Conservation (phyloP, 2,888 invertebrate species). For the Onchidella celtica region DNA sequence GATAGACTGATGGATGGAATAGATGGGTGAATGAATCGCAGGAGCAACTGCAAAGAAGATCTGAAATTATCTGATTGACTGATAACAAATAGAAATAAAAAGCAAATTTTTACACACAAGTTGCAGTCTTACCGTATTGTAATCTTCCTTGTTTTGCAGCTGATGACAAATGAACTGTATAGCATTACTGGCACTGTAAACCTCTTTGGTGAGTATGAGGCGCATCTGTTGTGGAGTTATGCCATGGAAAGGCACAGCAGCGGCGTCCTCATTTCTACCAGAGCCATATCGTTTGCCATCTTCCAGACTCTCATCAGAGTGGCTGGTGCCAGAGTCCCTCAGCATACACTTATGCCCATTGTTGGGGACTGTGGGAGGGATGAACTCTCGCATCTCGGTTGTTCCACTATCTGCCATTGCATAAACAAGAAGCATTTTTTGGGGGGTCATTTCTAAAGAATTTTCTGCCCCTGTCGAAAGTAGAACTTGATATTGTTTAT, state of each 20-base stretch:
- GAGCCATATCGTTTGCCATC: background rate
- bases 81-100: no score
- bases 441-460: no score
- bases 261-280: slow-evolving; percentile 18
- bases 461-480: no score
- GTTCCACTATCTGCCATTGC: slow-evolving; percentile 40
- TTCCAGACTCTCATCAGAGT: slow-evolving; percentile 47
- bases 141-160: slow-evolving; percentile 97
- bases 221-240: slow-evolving; percentile 17
- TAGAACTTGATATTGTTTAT: no score
- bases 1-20: no score
- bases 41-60: no score
- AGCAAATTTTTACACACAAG: no score
- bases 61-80: no score
- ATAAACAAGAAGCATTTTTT: no score
- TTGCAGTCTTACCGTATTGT: slow-evolving; percentile 95
- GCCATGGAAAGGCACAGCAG: background rate
- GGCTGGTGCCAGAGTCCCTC: slow-evolving; percentile 38
- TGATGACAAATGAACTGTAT: slow-evolving; percentile 99
- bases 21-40: no score
- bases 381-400: slow-evolving; percentile 31
- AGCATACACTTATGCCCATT: slow-evolving; percentile 43
- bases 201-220: slow-evolving; percentile 86
- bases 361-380: background rate
- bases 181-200: slow-evolving; percentile 90